These are phyloP conservation scores for Bellardia bayeri DNA, from an alignment of 2,888 invertebrate species.

Conservation along the genomic window DNA sequence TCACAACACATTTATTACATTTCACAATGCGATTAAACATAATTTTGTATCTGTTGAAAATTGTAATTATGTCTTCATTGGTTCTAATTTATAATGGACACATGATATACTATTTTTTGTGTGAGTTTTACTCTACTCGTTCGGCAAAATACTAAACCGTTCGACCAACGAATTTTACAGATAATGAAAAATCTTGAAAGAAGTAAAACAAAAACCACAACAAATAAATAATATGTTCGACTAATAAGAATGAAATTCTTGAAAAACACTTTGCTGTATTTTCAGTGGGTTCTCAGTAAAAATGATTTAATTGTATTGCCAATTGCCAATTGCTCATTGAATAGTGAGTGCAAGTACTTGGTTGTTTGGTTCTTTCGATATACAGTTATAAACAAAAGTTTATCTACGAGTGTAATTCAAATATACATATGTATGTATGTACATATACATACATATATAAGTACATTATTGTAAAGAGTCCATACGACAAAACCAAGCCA, in stretches of 20 bases:
- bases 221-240: conserved; percentile 1
- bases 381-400: neutral
- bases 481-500: too few species aligned
- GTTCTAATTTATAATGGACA: neutral
- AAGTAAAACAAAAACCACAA: neutral
- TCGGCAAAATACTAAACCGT: neutral
- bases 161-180: neutral
- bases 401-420: neutral
- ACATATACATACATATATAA: too few species aligned
- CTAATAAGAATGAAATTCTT: neutral
- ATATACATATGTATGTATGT: neutral
- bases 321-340: conserved; percentile 53
- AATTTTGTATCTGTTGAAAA: neutral
- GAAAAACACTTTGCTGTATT: conserved; percentile 31
- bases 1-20: neutral
- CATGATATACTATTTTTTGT: conserved; percentile 18
- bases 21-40: neutral
- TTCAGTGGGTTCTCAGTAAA: conserved; percentile 49
- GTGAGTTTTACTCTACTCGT: conserved; percentile 18
- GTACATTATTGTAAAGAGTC: too few species aligned
- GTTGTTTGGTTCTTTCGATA: neutral
- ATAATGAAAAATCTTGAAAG: conserved; percentile 3
- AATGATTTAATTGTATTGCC: conserved; percentile 60
- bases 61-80: neutral
- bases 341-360: neutral